These are phyloP conservation scores for Sebastes alutus DNA, from an alignment of 2,797 vertebrate genomes.

Conservation along the genomic window DNA sequence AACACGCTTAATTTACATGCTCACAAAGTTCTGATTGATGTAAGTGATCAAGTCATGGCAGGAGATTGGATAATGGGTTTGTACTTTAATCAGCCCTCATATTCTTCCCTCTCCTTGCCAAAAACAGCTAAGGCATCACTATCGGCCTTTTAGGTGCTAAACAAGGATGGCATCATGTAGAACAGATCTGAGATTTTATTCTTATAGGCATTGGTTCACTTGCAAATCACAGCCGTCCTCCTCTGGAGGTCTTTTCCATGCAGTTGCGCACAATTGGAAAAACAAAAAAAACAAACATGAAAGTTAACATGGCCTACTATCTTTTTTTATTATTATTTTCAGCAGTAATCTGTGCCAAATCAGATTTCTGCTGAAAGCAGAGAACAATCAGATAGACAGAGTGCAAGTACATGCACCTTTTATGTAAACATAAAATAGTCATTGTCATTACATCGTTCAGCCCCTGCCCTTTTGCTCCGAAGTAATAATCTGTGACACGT, in stretches of 20 bases:
- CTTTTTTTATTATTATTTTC: not conserved
- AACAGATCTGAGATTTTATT: conserved; percentile 23
- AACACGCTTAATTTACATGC: not conserved
- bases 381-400: not conserved
- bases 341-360: conserved; percentile 2
- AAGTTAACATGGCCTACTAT: not conserved
- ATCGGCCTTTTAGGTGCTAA: conserved; percentile 1
- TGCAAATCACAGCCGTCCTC: conserved; percentile 1
- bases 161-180: conserved; percentile 8
- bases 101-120: not conserved
- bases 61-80: not conserved
- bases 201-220: not conserved
- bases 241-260: not conserved
- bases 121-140: not conserved
- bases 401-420: not conserved
- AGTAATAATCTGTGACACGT: conserved; percentile 55
- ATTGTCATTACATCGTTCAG: not conserved
- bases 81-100: not conserved
- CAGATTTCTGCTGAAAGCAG: conserved; percentile 9
- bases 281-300: not conserved
- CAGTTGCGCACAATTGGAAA: not conserved
- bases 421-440: conserved; percentile 1
- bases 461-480: conserved; percentile 6
- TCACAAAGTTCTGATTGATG: not conserved
- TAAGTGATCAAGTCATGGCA: not conserved